phyloP scores from a whole-genome alignment of 2,888 invertebrate species.

The Plagodis pulveraria region DNA sequence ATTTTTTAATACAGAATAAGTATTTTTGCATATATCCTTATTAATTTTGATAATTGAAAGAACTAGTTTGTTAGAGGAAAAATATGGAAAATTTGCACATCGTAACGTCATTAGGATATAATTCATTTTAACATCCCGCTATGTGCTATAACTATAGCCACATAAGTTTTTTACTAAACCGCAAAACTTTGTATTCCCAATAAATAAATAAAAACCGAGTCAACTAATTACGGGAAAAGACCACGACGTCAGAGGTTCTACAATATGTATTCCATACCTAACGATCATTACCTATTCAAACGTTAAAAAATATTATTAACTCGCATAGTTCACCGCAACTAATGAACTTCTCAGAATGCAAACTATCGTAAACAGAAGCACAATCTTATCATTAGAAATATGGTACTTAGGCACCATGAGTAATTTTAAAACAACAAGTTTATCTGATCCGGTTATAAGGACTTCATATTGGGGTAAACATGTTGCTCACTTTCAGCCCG shows the following conservation, averaged over 20 bases:
- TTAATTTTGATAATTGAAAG: too few species aligned
- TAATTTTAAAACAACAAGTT: slow-evolving; percentile 14
- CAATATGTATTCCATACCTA: not conserved
- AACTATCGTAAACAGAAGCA: slow-evolving; percentile 22
- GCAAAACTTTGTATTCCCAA: too few species aligned
- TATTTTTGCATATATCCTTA: too few species aligned
- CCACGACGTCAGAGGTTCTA: slow-evolving; percentile 10
- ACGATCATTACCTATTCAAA: slow-evolving; percentile 8
- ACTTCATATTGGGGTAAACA: slow-evolving; percentile 7
- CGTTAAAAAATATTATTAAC: slow-evolving; percentile 5
- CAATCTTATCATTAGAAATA: slow-evolving; percentile 38
- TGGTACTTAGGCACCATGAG: slow-evolving; percentile 13
- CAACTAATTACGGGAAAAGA: slow-evolving; percentile 5
- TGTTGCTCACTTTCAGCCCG: not conserved
- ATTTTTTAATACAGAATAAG: too few species aligned
- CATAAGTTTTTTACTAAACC: too few species aligned
- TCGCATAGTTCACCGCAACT: slow-evolving; percentile 8
- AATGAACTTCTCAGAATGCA: slow-evolving; percentile 20
- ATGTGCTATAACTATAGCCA: too few species aligned
- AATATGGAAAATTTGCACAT: too few species aligned
- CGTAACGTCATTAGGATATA: too few species aligned
- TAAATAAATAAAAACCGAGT: not conserved
- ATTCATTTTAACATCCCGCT: too few species aligned
- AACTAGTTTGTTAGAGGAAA: too few species aligned
- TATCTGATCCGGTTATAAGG: slow-evolving; percentile 17